Percentiles rank a stretch among this genome's conserved stretches.
Conservation (phyloP, 2,888 invertebrate genomes). For the Pandemis heparana region DNA sequence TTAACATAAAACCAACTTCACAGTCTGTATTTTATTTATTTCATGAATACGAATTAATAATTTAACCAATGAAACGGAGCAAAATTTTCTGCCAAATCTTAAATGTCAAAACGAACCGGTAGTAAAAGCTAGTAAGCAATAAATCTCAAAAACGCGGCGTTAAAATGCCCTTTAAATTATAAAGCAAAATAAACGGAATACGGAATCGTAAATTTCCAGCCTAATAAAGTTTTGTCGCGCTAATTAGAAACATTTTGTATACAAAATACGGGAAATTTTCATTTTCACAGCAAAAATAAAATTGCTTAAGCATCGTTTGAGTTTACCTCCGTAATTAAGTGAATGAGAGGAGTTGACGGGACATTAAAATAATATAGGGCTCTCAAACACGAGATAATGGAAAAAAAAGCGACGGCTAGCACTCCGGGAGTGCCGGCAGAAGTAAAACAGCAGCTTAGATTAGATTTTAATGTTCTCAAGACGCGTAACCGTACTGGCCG, state of each 20-base stretch:
- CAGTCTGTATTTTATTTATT: too few relatives aligned
- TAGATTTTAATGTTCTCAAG: too few relatives aligned
- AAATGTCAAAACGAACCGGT: background rate
- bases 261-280: conserved; percentile 8
- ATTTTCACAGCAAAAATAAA: conserved; percentile 18
- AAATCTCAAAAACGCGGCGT: background rate
- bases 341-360: background rate
- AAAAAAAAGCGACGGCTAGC: too few relatives aligned
- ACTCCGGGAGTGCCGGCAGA: too few relatives aligned
- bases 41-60: too few relatives aligned
- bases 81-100: background rate
- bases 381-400: background rate
- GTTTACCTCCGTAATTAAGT: conserved; percentile 15
- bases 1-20: too few relatives aligned
- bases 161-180: conserved; percentile 1
- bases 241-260: conserved; percentile 24
- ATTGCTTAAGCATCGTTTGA: conserved; percentile 11
- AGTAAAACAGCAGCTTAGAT: too few relatives aligned
- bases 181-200: conserved; percentile 1
- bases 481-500: too few relatives aligned
- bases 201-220: conserved; percentile 7
- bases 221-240: conserved; percentile 25
- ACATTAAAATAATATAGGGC: conserved; percentile 19
- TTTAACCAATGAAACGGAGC: too few relatives aligned
- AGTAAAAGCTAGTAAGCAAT: background rate